Percentiles rank a stretch among this genome's conserved stretches.
Evolutionary conservation across 2,113 vertebrate species (phyloP).

Genomic region (Pavo muticus): DNA sequence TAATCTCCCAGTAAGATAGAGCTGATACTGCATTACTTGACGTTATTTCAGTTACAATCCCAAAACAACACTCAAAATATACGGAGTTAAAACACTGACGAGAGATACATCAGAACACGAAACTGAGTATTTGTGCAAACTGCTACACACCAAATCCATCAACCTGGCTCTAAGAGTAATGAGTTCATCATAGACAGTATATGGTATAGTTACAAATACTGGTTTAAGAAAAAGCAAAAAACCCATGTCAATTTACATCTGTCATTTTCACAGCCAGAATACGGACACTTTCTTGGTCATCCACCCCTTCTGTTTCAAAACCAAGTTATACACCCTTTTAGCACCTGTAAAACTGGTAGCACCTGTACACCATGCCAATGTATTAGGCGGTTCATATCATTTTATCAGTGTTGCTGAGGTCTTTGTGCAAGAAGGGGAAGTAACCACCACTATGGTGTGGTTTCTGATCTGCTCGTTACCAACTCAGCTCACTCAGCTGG

Average conservation of each 20-base stretch:
- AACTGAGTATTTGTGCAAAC: neutral
- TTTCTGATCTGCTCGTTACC: slow-evolving; percentile 29
- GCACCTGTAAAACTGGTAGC: slow-evolving; percentile 45
- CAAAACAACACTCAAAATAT: neutral
- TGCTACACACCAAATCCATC: neutral
- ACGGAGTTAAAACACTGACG: neutral
- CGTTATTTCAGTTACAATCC: neutral
- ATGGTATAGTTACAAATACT: neutral
- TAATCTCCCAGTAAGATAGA: neutral
- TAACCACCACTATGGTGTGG: neutral
- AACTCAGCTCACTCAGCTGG: slow-evolving; percentile 41
- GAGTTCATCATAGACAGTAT: neutral
- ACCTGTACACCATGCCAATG: slow-evolving; percentile 15
- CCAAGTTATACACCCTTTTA: neutral
- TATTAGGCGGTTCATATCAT: slow-evolving; percentile 17
- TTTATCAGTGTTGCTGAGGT: slow-evolving; percentile 41
- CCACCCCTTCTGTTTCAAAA: slow-evolving; percentile 11
- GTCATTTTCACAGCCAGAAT: neutral
- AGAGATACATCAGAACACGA: neutral
- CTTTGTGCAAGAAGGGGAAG: neutral
- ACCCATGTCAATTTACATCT: neutral
- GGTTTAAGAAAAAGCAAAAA: neutral
- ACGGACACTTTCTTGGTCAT: slow-evolving; percentile 1
- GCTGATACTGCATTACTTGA: neutral
- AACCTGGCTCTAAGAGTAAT: neutral